Conservation (phyloP, 2,888 invertebrate species). For the Drosophila mettleri region DNA sequence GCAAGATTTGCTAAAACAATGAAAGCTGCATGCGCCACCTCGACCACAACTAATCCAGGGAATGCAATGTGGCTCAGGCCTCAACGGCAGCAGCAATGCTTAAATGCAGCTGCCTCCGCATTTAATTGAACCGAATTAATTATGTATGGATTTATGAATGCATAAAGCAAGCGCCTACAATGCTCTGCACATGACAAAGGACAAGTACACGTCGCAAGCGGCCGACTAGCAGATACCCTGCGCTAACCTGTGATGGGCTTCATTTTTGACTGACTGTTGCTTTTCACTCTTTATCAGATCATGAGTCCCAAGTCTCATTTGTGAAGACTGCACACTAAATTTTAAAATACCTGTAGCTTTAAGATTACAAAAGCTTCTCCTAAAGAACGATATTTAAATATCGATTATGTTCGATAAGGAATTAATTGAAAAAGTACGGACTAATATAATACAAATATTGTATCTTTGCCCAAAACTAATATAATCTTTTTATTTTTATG, state of each 20-base stretch:
- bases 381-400: no score
- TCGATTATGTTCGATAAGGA: neutral
- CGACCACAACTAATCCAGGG: slow-evolving; percentile 12
- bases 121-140: slow-evolving; percentile 33
- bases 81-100: neutral
- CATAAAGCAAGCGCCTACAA: neutral
- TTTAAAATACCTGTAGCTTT: no score
- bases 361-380: neutral
- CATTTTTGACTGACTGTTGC: neutral
- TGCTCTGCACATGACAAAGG: neutral
- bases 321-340: no score
- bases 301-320: no score
- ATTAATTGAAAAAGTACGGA: neutral
- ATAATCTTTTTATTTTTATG: neutral
- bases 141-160: slow-evolving; percentile 12
- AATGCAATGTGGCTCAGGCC: neutral
- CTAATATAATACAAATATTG: neutral
- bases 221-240: neutral
- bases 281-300: no score
- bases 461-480: neutral
- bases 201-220: neutral
- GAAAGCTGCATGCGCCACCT: slow-evolving; percentile 25
- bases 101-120: neutral
- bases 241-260: no score
- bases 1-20: slow-evolving; percentile 15